Conservation (phyloP, 2,797 vertebrate genomes). For the Coreius guichenoti region DNA sequence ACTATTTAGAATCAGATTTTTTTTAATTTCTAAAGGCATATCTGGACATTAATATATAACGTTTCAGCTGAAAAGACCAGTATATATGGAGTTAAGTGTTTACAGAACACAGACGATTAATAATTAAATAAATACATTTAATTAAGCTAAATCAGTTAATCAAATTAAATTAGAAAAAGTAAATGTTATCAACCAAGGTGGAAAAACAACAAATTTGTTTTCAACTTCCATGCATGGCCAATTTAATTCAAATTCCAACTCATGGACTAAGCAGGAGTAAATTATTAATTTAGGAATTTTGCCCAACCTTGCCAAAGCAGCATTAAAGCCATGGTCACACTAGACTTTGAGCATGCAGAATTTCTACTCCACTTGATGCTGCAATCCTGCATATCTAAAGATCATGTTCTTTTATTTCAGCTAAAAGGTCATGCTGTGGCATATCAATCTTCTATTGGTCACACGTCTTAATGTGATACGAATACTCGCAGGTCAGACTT, state of each 20-base stretch:
- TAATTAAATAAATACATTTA: background rate
- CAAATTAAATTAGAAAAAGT: background rate
- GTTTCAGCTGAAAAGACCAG: background rate
- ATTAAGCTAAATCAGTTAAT: background rate
- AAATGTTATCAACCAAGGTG: background rate
- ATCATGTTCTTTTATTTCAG: background rate
- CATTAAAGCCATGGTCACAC: background rate
- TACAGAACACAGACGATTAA: background rate
- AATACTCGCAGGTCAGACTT: background rate
- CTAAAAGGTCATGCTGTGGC: background rate
- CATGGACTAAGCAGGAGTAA: background rate
- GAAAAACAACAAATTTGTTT: background rate
- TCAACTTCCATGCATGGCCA: background rate
- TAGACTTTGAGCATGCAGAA: background rate
- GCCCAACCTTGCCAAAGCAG: background rate
- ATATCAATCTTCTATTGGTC: background rate
- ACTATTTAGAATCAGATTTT: background rate
- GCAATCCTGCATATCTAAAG: background rate
- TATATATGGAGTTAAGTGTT: too few relatives aligned
- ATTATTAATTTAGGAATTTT: background rate
- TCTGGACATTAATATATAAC: background rate
- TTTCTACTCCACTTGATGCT: background rate
- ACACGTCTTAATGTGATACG: background rate
- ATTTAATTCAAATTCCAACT: background rate
- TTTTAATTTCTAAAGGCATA: background rate